Evolutionary conservation across 2,888 invertebrate genomes (phyloP).

Genomic region (Ethmia dodecea): DNA sequence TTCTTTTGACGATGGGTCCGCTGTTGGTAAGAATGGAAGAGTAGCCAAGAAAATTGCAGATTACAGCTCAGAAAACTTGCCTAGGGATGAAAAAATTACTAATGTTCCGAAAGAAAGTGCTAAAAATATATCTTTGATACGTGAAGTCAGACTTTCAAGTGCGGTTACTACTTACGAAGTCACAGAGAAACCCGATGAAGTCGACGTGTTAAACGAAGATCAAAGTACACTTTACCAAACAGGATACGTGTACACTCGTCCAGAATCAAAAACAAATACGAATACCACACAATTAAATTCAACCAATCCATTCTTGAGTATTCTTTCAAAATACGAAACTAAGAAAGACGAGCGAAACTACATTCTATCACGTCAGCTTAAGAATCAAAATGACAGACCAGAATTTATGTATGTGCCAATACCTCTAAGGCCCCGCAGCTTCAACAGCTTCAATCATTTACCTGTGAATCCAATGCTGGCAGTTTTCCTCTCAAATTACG

Average conservation of each 20-base stretch:
- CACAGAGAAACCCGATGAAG: constrained; percentile 26
- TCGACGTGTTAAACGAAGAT: constrained; percentile 12
- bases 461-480: constrained; percentile 78
- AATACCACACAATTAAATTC: constrained; percentile 18
- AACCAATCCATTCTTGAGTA: constrained; percentile 28
- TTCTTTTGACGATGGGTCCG: too few species aligned
- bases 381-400: constrained; percentile 22
- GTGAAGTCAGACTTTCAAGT: too few species aligned
- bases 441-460: constrained; percentile 76
- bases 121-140: too few species aligned
- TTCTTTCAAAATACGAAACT: constrained; percentile 54
- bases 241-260: constrained; percentile 14
- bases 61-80: not conserved
- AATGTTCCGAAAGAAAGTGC: too few species aligned
- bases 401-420: too few species aligned
- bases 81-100: too few species aligned
- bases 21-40: too few species aligned
- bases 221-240: constrained; percentile 3
- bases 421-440: too few species aligned
- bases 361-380: constrained; percentile 34
- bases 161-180: too few species aligned
- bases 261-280: not conserved
- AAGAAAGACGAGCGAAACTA: constrained; percentile 47
- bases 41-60: constrained; percentile 2
- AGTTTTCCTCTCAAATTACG: constrained; percentile 80